These are phyloP conservation scores for Cricetomys ansorgei DNA, from an alignment of 2,113 vertebrate genomes.

Conservation along the genomic window DNA sequence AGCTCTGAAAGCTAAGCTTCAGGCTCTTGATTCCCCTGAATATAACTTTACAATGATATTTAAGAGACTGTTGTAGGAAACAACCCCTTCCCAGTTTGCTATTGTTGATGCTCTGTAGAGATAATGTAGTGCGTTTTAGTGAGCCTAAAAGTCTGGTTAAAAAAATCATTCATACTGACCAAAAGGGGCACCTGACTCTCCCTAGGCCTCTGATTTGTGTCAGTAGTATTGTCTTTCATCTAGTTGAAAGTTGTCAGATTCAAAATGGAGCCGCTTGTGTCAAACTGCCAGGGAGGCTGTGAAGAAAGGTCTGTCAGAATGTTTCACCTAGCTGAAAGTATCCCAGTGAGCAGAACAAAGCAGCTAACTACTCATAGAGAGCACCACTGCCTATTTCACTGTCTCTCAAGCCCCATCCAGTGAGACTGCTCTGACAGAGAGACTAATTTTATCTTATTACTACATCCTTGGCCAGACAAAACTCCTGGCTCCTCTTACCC, in stretches of 20 bases:
- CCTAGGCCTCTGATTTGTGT: background rate
- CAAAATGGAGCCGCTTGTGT: background rate
- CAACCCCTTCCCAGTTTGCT: background rate
- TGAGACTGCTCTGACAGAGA: background rate
- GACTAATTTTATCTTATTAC: background rate
- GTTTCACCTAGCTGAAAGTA: background rate
- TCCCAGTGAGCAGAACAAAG: background rate
- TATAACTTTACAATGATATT: no score
- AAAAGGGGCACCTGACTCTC: background rate
- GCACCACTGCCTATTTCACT: background rate
- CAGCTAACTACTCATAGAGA: no score
- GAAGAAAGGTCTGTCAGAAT: background rate
- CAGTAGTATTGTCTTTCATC: background rate
- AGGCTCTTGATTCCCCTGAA: background rate
- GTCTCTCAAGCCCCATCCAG: background rate
- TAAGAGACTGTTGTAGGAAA: background rate
- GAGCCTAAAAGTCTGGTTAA: slow-evolving; percentile 3
- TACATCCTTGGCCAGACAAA: background rate
- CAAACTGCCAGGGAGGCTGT: background rate
- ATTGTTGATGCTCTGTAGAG: background rate
- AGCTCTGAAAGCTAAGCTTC: background rate
- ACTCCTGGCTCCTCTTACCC: background rate
- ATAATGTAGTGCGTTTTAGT: background rate
- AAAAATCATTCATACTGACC: background rate
- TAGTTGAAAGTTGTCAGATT: background rate